phyloP scores from a whole-genome alignment of 1,140 invertebrate genomes.

The Zaprionus taronus region DNA sequence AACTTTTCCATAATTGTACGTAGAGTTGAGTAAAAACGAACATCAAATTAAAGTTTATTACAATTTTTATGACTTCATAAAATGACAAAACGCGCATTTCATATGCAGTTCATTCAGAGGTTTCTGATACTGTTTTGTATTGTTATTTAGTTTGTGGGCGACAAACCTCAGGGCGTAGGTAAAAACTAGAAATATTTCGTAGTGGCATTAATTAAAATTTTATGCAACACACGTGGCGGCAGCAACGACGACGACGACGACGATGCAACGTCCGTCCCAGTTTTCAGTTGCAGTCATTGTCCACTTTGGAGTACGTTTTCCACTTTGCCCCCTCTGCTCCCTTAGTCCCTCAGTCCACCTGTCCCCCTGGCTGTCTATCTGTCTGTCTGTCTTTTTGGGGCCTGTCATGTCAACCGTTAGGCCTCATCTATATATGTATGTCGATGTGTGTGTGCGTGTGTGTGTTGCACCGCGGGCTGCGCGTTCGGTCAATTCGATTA shows the following conservation, averaged over 20 bases:
- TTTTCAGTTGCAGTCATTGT: conserved; percentile 22
- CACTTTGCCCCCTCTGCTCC: neutral
- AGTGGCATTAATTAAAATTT: conserved; percentile 80
- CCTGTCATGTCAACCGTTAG: conserved; percentile 68
- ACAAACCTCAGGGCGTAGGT: neutral
- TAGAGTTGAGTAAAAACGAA: neutral
- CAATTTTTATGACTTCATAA: conserved; percentile 40
- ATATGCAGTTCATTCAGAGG: conserved; percentile 27
- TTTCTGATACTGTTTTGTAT: neutral
- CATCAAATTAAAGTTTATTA: conserved; percentile 50
- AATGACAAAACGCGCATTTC: conserved; percentile 28
- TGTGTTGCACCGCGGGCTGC: conserved; percentile 48
- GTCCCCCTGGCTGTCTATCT: conserved; percentile 26
- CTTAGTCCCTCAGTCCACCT: too few relatives aligned
- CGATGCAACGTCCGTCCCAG: conserved; percentile 18
- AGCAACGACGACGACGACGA: neutral
- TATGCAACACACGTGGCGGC: conserved; percentile 55
- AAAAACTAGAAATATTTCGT: conserved; percentile 50
- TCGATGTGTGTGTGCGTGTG: conserved; percentile 22
- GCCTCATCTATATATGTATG: conserved; percentile 19
- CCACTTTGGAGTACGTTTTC: conserved; percentile 8
- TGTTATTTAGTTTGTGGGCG: neutral
- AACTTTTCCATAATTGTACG: conserved; percentile 29
- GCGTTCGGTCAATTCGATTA: conserved; percentile 78
- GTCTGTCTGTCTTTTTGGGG: conserved; percentile 40